Conservation (phyloP, 2,797 vertebrate species). For the Hydrolagus colliei region DNA sequence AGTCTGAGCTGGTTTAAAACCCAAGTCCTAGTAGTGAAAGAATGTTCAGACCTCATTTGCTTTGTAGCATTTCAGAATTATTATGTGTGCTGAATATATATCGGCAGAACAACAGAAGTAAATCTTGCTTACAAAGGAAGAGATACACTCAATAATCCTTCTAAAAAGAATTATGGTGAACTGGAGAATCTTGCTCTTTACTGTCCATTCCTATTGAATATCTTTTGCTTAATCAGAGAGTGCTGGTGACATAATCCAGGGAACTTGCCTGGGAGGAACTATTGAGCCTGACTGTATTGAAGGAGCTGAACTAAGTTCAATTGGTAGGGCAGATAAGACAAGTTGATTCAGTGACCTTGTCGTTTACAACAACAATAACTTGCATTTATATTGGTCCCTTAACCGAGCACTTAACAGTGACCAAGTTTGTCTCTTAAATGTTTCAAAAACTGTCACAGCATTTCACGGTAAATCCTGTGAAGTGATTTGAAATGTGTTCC, state of each 20-base stretch:
- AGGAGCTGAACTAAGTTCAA: background rate
- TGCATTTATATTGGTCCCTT: too few species aligned
- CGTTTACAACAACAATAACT: slow-evolving; percentile 10
- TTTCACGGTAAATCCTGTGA: too few species aligned
- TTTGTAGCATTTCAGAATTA: slow-evolving; percentile 2
- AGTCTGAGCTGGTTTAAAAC: slow-evolving; percentile 11
- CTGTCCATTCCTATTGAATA: background rate
- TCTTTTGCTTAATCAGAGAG: background rate
- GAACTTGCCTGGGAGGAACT: background rate
- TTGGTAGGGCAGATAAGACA: background rate
- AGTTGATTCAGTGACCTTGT: slow-evolving; percentile 25
- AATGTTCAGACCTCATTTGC: slow-evolving; percentile 17
- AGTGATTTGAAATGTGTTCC: too few species aligned
- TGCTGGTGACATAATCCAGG: background rate
- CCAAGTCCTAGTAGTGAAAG: slow-evolving; percentile 18
- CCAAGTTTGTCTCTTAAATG: too few species aligned
- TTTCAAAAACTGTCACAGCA: too few species aligned
- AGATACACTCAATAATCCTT: slow-evolving; percentile 5
- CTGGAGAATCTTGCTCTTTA: background rate
- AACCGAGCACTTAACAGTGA: too few species aligned
- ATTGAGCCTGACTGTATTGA: background rate
- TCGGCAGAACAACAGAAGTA: background rate
- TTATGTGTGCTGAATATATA: slow-evolving; percentile 6
- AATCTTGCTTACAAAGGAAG: background rate
- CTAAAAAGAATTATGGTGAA: slow-evolving; percentile 9